These are phyloP conservation scores for Lasioglossum morio DNA, from an alignment of 2,888 invertebrate species.

Conservation along the genomic window DNA sequence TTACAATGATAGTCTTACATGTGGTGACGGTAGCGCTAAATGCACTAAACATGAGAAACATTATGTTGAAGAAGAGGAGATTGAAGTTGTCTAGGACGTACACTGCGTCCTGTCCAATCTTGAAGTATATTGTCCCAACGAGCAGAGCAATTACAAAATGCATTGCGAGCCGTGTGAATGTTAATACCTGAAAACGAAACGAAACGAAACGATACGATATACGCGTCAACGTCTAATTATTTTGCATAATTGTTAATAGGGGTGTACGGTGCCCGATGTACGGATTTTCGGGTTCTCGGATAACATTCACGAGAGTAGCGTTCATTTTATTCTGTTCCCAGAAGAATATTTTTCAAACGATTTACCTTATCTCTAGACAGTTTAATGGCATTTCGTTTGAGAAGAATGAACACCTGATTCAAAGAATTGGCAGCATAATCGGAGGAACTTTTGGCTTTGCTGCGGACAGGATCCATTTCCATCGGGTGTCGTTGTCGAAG, in stretches of 20 bases:
- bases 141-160: conserved; percentile 93
- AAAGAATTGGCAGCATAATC: conserved; percentile 87
- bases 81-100: conserved; percentile 94
- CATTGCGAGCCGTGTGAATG: conserved; percentile 91
- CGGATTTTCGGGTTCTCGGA: neutral
- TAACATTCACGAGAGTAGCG: neutral
- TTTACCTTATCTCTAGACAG: conserved; percentile 87
- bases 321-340: neutral
- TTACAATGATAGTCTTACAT: conserved; percentile 89
- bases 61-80: conserved; percentile 95
- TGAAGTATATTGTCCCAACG: conserved; percentile 93
- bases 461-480: conserved; percentile 72
- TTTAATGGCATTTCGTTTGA: conserved; percentile 88
- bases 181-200: conserved; percentile 87
- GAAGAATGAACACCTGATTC: conserved; percentile 87
- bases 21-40: conserved; percentile 95
- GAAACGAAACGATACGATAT: neutral
- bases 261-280: too few species aligned
- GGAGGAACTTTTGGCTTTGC: conserved; percentile 68
- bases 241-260: neutral
- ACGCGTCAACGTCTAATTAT: neutral
- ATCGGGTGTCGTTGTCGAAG: conserved; percentile 77
- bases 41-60: conserved; percentile 98
- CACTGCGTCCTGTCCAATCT: conserved; percentile 94
- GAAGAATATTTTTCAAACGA: neutral